A percentile compares a stretch with the other conserved stretches of the same genome.
Conservation (phyloP, 1,140 invertebrate genomes). For the Tetragnatha versicolor region DNA sequence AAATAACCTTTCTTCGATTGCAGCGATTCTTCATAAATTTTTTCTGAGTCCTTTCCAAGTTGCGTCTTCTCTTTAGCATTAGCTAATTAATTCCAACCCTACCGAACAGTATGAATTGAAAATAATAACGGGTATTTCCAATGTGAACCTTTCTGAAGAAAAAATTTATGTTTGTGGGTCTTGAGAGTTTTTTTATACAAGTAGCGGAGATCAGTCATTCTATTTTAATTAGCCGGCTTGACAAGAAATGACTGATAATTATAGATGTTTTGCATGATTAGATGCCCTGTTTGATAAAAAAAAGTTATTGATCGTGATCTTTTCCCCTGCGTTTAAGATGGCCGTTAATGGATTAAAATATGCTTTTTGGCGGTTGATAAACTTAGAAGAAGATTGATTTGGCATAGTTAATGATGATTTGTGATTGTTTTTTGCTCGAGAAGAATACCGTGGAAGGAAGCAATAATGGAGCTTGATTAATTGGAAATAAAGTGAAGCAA, state of each 20-base stretch:
- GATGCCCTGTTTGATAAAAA: conserved; percentile 27
- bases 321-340: neutral
- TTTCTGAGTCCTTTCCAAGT: neutral
- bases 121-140: conserved; percentile 15
- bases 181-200: conserved; percentile 6
- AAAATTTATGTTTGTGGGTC: neutral
- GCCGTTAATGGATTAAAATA: conserved; percentile 8
- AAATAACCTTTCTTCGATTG: neutral
- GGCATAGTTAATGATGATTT: no score
- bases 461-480: no score
- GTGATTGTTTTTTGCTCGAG: no score
- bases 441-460: no score
- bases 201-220: conserved; percentile 15
- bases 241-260: conserved; percentile 39
- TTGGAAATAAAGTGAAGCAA: no score
- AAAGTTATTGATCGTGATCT: conserved; percentile 9
- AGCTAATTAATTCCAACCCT: conserved; percentile 26
- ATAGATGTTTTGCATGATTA: conserved; percentile 38
- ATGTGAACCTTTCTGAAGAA: neutral
- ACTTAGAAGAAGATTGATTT: no score
- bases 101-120: conserved; percentile 6
- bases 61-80: conserved; percentile 15
- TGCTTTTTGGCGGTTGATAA: neutral
- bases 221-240: conserved; percentile 21
- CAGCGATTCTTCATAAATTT: neutral